Conservation (phyloP, 2,888 invertebrate species). For the Saturnia pavonia region DNA sequence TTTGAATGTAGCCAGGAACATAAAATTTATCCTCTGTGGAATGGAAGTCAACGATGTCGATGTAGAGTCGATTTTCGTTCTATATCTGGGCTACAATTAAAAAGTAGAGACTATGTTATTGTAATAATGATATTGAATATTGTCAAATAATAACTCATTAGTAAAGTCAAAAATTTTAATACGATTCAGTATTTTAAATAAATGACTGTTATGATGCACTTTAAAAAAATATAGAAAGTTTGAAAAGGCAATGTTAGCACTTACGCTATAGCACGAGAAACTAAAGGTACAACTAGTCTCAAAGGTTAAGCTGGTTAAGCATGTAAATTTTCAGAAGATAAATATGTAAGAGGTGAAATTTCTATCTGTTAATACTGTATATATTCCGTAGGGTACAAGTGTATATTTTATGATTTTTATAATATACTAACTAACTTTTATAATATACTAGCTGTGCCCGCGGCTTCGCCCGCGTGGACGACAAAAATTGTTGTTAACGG, state of each 20-base stretch:
- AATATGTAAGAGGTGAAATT: too few species aligned
- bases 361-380: too few species aligned
- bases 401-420: too few species aligned
- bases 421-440: too few species aligned
- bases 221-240: neutral
- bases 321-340: neutral
- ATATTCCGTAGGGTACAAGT: too few species aligned
- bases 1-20: too few species aligned
- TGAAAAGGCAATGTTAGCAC: neutral
- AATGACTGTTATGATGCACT: neutral
- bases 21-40: too few species aligned
- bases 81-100: neutral
- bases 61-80: neutral
- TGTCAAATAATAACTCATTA: neutral
- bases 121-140: neutral
- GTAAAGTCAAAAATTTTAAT: neutral
- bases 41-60: too few species aligned
- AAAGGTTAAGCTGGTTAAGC: neutral
- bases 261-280: neutral
- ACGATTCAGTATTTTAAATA: neutral
- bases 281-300: neutral
- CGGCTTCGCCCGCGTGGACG: too few species aligned
- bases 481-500: too few species aligned
- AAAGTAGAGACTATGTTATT: neutral
- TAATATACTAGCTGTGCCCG: too few species aligned